Percentiles rank a stretch among this genome's conserved stretches.
Conservation (phyloP, 2,113 vertebrate species). For the Aptenodytes forsteri region DNA sequence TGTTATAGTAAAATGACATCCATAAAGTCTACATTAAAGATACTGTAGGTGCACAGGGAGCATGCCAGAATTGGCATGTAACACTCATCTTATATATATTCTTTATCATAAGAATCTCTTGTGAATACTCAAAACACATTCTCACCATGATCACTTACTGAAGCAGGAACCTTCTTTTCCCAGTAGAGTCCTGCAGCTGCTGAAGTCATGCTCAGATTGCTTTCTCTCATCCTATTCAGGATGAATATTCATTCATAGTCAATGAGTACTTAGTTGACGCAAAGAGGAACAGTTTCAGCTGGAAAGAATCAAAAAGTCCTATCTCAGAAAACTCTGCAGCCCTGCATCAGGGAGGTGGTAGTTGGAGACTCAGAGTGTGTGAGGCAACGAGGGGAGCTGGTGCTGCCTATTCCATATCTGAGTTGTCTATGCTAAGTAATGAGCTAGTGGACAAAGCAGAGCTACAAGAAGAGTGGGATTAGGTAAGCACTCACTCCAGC, state of each 20-base stretch:
- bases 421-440: not conserved
- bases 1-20: not conserved
- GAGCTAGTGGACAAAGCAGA: not conserved
- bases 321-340: not conserved
- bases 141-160: not conserved
- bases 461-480: not conserved
- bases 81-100: not conserved
- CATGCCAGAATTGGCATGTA: not conserved
- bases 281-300: not conserved
- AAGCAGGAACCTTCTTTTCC: not conserved
- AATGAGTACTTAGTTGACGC: not conserved
- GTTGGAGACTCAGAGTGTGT: not conserved
- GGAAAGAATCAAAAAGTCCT: not conserved
- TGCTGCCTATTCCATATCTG: not conserved
- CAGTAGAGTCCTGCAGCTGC: not conserved
- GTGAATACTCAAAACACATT: not conserved
- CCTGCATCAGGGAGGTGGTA: not conserved
- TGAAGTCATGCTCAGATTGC: not conserved
- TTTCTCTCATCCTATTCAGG: not conserved
- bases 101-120: not conserved
- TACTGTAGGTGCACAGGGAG: not conserved
- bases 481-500: not conserved
- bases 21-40: not conserved
- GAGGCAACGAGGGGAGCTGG: not conserved
- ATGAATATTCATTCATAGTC: not conserved